Evolutionary conservation across 2,888 invertebrate species (phyloP).

Genomic region (Drosophila falleni): DNA sequence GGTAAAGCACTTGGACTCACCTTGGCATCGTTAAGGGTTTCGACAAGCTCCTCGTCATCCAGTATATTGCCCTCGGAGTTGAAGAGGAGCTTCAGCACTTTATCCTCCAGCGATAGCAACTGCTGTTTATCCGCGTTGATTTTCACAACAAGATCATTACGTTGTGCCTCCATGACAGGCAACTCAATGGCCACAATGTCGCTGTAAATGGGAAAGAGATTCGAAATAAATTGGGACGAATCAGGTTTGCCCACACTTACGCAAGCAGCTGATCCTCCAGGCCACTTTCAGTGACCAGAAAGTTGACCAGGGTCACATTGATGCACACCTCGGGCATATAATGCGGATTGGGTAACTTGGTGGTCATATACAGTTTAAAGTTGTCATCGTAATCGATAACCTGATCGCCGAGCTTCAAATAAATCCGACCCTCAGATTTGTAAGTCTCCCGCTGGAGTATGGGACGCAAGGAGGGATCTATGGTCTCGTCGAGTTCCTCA

Average conservation of each 20-base stretch:
- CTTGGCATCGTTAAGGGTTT: slow-evolving; percentile 87
- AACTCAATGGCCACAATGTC: slow-evolving; percentile 94
- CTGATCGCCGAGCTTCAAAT: slow-evolving; percentile 94
- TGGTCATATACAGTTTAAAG: slow-evolving; percentile 95
- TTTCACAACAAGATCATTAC: slow-evolving; percentile 93
- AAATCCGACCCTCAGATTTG: slow-evolving; percentile 90
- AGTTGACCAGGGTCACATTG: slow-evolving; percentile 96
- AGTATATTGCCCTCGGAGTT: slow-evolving; percentile 95
- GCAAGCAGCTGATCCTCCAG: slow-evolving; percentile 96
- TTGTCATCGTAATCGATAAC: slow-evolving; percentile 95
- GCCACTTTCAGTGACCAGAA: slow-evolving; percentile 95
- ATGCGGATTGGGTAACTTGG: slow-evolving; percentile 96
- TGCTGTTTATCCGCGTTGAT: slow-evolving; percentile 95
- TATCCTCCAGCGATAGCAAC: slow-evolving; percentile 94
- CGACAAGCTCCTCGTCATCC: slow-evolving; percentile 96
- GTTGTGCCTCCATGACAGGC: slow-evolving; percentile 93
- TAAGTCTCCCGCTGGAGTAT: slow-evolving; percentile 92
- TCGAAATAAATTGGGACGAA: background rate
- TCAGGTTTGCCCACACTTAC: slow-evolving; percentile 87
- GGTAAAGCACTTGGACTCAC: slow-evolving; percentile 43
- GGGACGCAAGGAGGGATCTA: slow-evolving; percentile 95
- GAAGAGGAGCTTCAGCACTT: slow-evolving; percentile 93
- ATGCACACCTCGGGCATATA: slow-evolving; percentile 97
- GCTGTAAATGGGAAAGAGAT: slow-evolving; percentile 45
- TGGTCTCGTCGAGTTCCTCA: slow-evolving; percentile 94